These are phyloP conservation scores for Halesus radiatus DNA, from an alignment of 1,140 invertebrate species.

Conservation along the genomic window DNA sequence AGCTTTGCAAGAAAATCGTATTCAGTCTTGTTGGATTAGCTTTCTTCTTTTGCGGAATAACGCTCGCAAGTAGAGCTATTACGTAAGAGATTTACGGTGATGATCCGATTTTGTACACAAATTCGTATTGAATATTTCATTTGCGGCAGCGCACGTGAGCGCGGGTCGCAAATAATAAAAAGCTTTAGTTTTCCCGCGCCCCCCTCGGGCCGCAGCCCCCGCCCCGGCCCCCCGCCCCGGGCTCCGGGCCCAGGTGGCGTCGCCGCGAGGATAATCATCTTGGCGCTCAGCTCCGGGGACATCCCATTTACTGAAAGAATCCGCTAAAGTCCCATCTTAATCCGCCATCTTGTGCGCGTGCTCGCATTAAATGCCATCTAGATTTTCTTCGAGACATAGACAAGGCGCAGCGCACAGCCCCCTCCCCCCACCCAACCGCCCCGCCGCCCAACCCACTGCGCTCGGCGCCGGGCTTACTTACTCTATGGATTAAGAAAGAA, in stretches of 20 bases:
- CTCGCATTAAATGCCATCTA: constrained; percentile 54
- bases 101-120: constrained; percentile 32
- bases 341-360: constrained; percentile 56
- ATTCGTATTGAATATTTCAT: constrained; percentile 40
- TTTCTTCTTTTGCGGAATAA: constrained; percentile 7
- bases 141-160: constrained; percentile 27
- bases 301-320: constrained; percentile 58
- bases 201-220: constrained; percentile 35
- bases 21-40: constrained; percentile 26
- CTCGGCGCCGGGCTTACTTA: constrained; percentile 41
- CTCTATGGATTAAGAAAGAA: constrained; percentile 56
- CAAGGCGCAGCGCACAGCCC: constrained; percentile 24
- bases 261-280: constrained; percentile 56
- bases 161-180: constrained; percentile 51
- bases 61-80: constrained; percentile 21
- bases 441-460: constrained; percentile 26
- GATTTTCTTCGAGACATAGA: constrained; percentile 51
- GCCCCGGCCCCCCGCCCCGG: not conserved
- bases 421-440: constrained; percentile 31
- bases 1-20: constrained; percentile 7
- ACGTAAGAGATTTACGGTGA: constrained; percentile 37
- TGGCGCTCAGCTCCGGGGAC: constrained; percentile 55
- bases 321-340: constrained; percentile 57
- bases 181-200: constrained; percentile 35
- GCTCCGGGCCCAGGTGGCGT: constrained; percentile 52